Conservation (phyloP, 2,888 invertebrate genomes). For the Sinotaia quadrata region DNA sequence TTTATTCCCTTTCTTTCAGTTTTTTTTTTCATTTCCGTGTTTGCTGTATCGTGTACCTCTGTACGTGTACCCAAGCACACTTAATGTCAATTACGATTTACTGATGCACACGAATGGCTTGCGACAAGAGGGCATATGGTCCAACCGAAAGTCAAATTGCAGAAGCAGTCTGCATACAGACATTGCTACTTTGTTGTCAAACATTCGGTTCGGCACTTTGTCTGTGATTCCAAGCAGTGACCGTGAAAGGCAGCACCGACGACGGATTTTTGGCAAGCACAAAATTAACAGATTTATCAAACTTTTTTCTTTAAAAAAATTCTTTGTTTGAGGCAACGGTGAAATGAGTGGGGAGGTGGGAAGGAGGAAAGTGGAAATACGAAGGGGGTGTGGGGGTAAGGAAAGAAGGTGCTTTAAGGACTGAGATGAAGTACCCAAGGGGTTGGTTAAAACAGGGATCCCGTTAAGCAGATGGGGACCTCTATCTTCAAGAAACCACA, state of each 20-base stretch:
- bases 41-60: not conserved
- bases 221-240: not conserved
- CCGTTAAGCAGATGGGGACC: constrained; percentile 25
- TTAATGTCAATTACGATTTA: constrained; percentile 33
- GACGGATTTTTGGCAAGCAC: constrained; percentile 17
- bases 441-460: constrained; percentile 8
- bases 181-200: constrained; percentile 26
- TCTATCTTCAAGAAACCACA: constrained; percentile 29
- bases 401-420: not conserved
- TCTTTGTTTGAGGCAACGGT: constrained; percentile 21
- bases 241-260: not conserved
- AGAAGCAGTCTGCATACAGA: not conserved
- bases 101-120: not conserved
- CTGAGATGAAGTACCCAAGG: constrained; percentile 17
- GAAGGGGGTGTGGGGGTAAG: not conserved
- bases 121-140: constrained; percentile 27
- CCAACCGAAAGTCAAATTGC: constrained; percentile 20
- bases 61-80: constrained; percentile 26
- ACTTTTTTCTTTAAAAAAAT: constrained; percentile 15
- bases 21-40: not conserved
- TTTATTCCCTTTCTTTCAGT: not conserved
- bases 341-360: not conserved
- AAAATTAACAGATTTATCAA: constrained; percentile 7
- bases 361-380: not conserved
- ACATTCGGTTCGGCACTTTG: not conserved